These are phyloP conservation scores for Drosophila triauraria DNA, from an alignment of 1,140 invertebrate genomes.

Conservation along the genomic window DNA sequence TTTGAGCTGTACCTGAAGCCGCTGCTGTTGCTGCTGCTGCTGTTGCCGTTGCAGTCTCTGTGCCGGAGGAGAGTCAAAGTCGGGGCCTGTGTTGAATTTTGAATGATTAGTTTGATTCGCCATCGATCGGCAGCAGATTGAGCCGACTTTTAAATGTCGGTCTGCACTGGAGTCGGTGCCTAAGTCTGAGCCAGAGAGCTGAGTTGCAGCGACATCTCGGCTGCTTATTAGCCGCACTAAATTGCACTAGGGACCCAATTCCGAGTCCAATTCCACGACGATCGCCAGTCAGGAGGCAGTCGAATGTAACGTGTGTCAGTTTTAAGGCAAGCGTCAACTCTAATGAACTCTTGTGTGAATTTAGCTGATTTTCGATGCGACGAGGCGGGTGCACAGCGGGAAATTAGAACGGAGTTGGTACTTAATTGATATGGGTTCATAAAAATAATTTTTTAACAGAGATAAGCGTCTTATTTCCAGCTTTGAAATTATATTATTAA, in stretches of 20 bases:
- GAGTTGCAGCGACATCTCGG: conserved; percentile 74
- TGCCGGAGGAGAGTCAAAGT: conserved; percentile 45
- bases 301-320: conserved; percentile 84
- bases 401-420: not conserved
- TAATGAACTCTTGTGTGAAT: conserved; percentile 85
- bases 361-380: conserved; percentile 65
- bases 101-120: conserved; percentile 84
- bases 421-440: not conserved
- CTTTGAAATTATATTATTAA: not conserved
- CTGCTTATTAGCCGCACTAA: conserved; percentile 82
- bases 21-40: conserved; percentile 1
- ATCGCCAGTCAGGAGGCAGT: conserved; percentile 45
- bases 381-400: conserved; percentile 20
- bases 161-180: conserved; percentile 17
- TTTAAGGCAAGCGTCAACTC: conserved; percentile 84
- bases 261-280: conserved; percentile 43
- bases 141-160: conserved; percentile 81
- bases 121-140: conserved; percentile 79
- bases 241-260: conserved; percentile 84
- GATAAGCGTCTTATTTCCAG: not conserved
- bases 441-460: not conserved
- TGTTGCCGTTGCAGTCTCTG: conserved; percentile 1
- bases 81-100: conserved; percentile 81
- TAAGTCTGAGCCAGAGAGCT: conserved; percentile 29
- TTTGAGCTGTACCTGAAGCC: conserved; percentile 63